Base-by-base conservation (phyloP, 2,888 invertebrate species). In the Epinotia ramella region DNA sequence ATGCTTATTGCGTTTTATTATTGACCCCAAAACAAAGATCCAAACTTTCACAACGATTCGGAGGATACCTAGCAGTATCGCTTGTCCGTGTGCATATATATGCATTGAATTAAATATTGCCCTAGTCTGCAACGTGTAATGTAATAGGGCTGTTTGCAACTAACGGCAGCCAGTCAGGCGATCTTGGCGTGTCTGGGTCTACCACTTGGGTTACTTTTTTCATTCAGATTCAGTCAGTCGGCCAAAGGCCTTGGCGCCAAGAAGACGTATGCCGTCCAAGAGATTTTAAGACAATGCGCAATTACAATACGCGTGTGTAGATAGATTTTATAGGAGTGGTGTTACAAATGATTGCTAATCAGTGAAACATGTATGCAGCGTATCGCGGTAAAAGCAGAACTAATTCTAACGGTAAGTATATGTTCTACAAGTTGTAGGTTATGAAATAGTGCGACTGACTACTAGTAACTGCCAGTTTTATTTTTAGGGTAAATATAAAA, bases 381-480 rank as follows among this genome's bases (percentile, higher is more conserved):
- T 73, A 73, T 66, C 16, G 66, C 16, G 65, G 75, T 46, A 73
- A 76, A 76, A 56, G 53, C 67, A 46, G 44, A 57, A 76, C 71
- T 1, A 71, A 75, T 59, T 75, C 75, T 6, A 71, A 75, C 75
- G 56, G 75, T 75, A 53, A 71, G 75, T 71, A 16, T 18, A 16
- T 18, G 7, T 49, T 46, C 16, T 13, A 20, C 6, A 28, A 16
- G 63, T 33, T 70, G 16, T 40, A 60, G 28, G n/a, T 60, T 68
- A 20, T 56, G 2, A 44, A 49, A 20, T 33, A 2, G 4, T 11
- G 18, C 24, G 24, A 28, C 9, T 33, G n/a, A 33, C 33, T 33
- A 33, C 6, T 6, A 0, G 7, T 33, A 3, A 2, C 1, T 3
- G 4, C 33, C 9, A 46, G 33, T 16, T 33, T 66, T 66, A 3